These are phyloP conservation scores for Petrocephalus zakoni DNA, from an alignment of 2,113 vertebrate genomes.

Conservation along the genomic window DNA sequence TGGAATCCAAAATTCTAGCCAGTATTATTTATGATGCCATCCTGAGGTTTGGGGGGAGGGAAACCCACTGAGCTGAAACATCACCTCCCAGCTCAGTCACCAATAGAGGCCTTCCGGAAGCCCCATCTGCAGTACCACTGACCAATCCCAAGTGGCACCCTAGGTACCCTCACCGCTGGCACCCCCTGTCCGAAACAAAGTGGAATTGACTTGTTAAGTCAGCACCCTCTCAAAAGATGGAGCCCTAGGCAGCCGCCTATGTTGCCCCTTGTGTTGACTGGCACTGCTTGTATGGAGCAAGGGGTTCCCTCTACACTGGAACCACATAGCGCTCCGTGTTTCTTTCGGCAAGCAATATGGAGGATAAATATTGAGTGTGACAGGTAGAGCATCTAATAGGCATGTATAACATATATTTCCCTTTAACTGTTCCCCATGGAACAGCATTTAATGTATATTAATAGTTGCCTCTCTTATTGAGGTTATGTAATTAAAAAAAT, in stretches of 20 bases:
- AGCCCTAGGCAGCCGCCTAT: not conserved
- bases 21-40: not conserved
- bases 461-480: not conserved
- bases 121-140: not conserved
- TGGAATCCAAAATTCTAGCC: constrained; percentile 10
- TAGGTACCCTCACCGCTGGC: not conserved
- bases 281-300: not conserved
- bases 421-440: not conserved
- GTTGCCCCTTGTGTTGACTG: not conserved
- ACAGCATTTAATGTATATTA: not conserved
- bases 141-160: not conserved
- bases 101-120: not conserved
- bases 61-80: not conserved
- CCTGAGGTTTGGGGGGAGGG: not conserved
- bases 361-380: not conserved
- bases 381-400: not conserved
- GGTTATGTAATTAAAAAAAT: not conserved
- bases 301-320: not conserved
- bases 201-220: not conserved
- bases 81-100: not conserved
- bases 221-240: not conserved
- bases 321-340: not conserved
- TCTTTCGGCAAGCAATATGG: not conserved
- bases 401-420: not conserved
- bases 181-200: not conserved